A percentile compares a stretch with the other conserved stretches of the same genome.
Conservation (phyloP, 1,140 invertebrate genomes). For the Bombus confusus region DNA sequence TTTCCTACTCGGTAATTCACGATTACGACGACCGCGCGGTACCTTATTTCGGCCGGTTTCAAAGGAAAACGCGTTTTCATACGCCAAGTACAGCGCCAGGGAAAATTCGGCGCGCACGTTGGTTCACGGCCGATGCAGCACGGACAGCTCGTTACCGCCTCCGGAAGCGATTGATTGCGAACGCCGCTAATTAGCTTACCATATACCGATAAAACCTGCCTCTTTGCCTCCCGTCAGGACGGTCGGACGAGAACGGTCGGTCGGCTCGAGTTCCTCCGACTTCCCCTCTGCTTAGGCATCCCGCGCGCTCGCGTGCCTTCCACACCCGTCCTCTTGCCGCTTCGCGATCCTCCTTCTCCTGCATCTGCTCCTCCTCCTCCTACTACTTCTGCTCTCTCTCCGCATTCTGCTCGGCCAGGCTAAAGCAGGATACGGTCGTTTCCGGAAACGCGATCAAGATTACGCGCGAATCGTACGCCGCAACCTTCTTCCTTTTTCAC, state of each 20-base stretch:
- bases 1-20: too few species aligned
- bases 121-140: too few species aligned
- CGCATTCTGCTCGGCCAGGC: not conserved
- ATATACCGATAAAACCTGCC: conserved; percentile 28
- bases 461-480: conserved; percentile 43
- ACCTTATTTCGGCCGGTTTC: not conserved
- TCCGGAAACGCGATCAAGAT: conserved; percentile 62
- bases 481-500: conserved; percentile 46
- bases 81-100: accelerated
- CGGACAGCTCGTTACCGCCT: conserved; percentile 4
- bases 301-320: too few species aligned
- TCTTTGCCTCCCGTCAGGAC: conserved; percentile 7
- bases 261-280: not conserved
- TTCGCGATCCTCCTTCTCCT: not conserved
- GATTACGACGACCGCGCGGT: not conserved
- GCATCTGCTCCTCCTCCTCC: not conserved
- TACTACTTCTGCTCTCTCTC: not conserved
- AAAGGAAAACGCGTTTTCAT: too few species aligned
- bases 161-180: conserved; percentile 45
- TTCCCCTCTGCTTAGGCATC: too few species aligned
- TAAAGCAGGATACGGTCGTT: conserved; percentile 51
- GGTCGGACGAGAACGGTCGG: not conserved
- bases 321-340: not conserved
- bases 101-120: too few species aligned
- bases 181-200: conserved; percentile 44